A percentile compares a stretch with the other conserved stretches of the same genome.
phyloP scores from a whole-genome alignment of 2,888 invertebrate genomes.

The Polymixis flavicincta region DNA sequence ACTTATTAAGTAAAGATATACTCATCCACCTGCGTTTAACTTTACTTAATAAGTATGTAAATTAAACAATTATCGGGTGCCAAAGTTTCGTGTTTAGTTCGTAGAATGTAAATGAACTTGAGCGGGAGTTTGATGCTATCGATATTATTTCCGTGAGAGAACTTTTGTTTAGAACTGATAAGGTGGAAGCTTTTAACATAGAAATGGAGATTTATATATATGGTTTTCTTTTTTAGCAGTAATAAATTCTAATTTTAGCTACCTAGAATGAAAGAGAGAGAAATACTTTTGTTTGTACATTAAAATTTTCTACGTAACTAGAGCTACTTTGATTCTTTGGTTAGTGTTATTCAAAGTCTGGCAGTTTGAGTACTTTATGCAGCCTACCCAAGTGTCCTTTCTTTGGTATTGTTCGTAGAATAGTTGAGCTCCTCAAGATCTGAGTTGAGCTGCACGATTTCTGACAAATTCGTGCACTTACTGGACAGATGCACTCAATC shows the following conservation, averaged over 20 bases:
- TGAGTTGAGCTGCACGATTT: too few species aligned
- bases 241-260: not conserved
- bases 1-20: too few species aligned
- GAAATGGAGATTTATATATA: slow-evolving; percentile 17
- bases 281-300: too few species aligned
- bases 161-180: slow-evolving; percentile 47
- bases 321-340: too few species aligned
- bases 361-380: too few species aligned
- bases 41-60: slow-evolving; percentile 41
- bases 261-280: not conserved
- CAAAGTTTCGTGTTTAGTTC: slow-evolving; percentile 29
- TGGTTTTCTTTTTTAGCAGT: not conserved
- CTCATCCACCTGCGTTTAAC: slow-evolving; percentile 9
- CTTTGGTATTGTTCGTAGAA: too few species aligned
- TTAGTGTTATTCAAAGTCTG: too few species aligned
- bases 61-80: slow-evolving; percentile 45
- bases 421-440: too few species aligned
- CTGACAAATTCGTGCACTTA: too few species aligned
- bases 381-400: too few species aligned
- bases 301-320: too few species aligned
- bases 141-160: slow-evolving; percentile 11
- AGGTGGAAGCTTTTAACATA: slow-evolving; percentile 4
- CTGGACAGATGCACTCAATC: too few species aligned
- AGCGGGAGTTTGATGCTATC: slow-evolving; percentile 9
- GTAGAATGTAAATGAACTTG: slow-evolving; percentile 26